These are phyloP conservation scores for Neoniphon sammara DNA, from an alignment of 2,797 vertebrate species.

Conservation along the genomic window DNA sequence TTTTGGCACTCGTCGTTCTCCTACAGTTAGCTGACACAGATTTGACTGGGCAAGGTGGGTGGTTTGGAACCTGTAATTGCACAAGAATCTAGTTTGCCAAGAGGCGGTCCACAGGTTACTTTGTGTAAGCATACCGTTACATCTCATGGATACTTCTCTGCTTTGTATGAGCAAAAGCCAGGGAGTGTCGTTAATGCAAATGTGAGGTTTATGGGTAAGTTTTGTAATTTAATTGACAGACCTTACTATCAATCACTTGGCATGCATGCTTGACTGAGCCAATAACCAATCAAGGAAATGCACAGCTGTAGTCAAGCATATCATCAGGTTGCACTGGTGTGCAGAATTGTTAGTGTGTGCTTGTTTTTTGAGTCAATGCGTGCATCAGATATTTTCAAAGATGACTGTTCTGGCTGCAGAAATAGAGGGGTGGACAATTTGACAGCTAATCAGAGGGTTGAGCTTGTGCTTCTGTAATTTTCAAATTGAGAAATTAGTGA, in stretches of 20 bases:
- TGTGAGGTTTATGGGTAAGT: conserved; percentile 35
- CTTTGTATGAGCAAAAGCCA: neutral
- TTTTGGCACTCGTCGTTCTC: too few species aligned
- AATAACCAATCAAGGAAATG: conserved; percentile 43
- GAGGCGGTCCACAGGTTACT: neutral
- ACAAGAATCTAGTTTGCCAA: neutral
- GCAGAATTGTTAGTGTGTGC: neutral
- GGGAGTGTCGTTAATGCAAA: conserved; percentile 32
- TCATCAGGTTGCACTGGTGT: neutral
- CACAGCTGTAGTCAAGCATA: conserved; percentile 19
- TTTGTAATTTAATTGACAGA: conserved; percentile 38
- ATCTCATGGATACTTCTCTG: too few species aligned
- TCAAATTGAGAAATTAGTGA: neutral
- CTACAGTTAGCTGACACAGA: too few species aligned
- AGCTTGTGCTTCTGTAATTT: neutral
- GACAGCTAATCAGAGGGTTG: neutral
- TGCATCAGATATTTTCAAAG: neutral
- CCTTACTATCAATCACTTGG: conserved; percentile 35
- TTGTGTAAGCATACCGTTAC: too few species aligned
- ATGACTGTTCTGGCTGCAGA: neutral
- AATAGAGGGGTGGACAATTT: neutral
- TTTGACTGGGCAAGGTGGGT: too few species aligned
- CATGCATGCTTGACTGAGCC: conserved; percentile 36
- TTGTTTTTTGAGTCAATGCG: neutral
- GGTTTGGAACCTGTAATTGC: too few species aligned